Conservation (phyloP, 2,888 invertebrate species). For the Oscheius sp. region DNA sequence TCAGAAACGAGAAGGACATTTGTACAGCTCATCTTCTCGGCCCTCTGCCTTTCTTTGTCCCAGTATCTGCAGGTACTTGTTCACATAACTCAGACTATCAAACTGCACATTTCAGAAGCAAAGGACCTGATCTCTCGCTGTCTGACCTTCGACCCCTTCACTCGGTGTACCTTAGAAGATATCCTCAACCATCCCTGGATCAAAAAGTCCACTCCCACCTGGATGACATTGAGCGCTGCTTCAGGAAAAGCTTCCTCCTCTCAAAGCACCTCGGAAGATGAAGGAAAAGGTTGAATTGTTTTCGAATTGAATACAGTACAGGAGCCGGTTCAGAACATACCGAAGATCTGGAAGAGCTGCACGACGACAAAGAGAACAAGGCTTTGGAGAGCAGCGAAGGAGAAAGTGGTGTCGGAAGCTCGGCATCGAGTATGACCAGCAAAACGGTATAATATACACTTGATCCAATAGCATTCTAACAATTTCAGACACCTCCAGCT, state of each 20-base stretch:
- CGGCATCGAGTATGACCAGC: conserved; percentile 39
- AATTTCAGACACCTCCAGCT: conserved; percentile 25
- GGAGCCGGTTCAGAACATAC: conserved; percentile 29
- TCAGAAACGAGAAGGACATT: conserved; percentile 71
- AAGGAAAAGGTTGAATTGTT: conserved; percentile 23
- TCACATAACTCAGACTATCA: neutral
- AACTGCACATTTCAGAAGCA: conserved; percentile 49
- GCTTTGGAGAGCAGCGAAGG: conserved; percentile 20
- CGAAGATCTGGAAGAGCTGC: conserved; percentile 49
- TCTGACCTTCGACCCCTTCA: conserved; percentile 65
- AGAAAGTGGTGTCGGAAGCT: conserved; percentile 52
- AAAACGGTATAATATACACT: conserved; percentile 30
- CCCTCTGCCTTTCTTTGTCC: conserved; percentile 68
- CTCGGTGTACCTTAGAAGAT: conserved; percentile 60
- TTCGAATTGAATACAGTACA: neutral
- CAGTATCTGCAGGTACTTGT: conserved; percentile 56
- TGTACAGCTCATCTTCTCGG: conserved; percentile 71
- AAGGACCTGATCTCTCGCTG: conserved; percentile 65
- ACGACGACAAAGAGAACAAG: conserved; percentile 33
- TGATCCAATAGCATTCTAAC: neutral
- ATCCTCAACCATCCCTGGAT: conserved; percentile 66
- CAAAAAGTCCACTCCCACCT: conserved; percentile 44
- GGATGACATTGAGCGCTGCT: conserved; percentile 47
- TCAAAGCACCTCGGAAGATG: conserved; percentile 20
- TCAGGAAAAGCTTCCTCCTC: conserved; percentile 16